Conservation (phyloP, 1,140 invertebrate species). For the Bombyx mori region ASM3026992v2 NC_085112.1:6137001-6137500, state of each 20-base stretch:
- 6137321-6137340: constrained; percentile 68
- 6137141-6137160: constrained; percentile 73
- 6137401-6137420: constrained; percentile 64
- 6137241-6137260: constrained; percentile 71
- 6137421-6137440: constrained; percentile 29
- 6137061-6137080: constrained; percentile 67
- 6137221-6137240: constrained; percentile 69
- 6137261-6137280: constrained; percentile 61
- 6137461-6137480: constrained; percentile 21
- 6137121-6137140: constrained; percentile 72
- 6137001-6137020: constrained; percentile 68
- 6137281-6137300: constrained; percentile 68
- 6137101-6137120: constrained; percentile 61
- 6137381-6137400: constrained; percentile 67
- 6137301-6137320: constrained; percentile 69
- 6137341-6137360: constrained; percentile 67
- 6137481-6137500: background rate
- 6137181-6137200: constrained; percentile 71
- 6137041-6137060: constrained; percentile 67
- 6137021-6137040: constrained; percentile 71
- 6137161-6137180: constrained; percentile 73
- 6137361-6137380: constrained; percentile 71
- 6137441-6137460: constrained; percentile 35
- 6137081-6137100: constrained; percentile 15
- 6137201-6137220: constrained; percentile 68